Evolutionary conservation across 1,140 invertebrate species (phyloP).

Genomic region (Coboldia fuscipes): DNA sequence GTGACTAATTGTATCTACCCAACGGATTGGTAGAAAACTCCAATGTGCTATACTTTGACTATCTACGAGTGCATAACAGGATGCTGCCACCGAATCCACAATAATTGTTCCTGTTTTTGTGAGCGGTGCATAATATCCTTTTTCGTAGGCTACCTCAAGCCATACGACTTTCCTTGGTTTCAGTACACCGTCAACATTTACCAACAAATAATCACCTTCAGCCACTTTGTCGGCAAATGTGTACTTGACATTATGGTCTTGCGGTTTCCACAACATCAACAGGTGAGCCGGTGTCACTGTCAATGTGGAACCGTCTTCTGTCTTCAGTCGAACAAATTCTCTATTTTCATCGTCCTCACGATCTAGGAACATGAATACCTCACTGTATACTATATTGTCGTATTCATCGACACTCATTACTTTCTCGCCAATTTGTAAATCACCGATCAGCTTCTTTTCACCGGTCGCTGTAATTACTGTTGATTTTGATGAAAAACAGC

Average conservation of each 20-base stretch:
- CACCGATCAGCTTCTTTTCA: constrained; percentile 33
- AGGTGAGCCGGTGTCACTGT: constrained; percentile 74
- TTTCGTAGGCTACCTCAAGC: constrained; percentile 28
- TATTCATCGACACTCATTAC: constrained; percentile 50
- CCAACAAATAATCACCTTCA: constrained; percentile 25
- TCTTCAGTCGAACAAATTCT: constrained; percentile 47
- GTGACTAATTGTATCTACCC: constrained; percentile 25
- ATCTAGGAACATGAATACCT: constrained; percentile 81
- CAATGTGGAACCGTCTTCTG: constrained; percentile 42
- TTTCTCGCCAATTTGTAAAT: constrained; percentile 53
- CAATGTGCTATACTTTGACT: constrained; percentile 68
- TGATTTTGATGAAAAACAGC: constrained; percentile 54
- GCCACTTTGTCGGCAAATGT: constrained; percentile 35
- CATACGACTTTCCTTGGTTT: constrained; percentile 36
- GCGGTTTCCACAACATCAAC: constrained; percentile 25
- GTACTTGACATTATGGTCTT: constrained; percentile 17
- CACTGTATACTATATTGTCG: constrained; percentile 52
- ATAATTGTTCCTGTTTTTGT: constrained; percentile 65
- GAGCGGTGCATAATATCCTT: constrained; percentile 76
- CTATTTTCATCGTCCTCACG: constrained; percentile 38
- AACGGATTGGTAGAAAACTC: constrained; percentile 56
- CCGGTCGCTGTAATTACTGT: constrained; percentile 34
- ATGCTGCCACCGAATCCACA: constrained; percentile 75
- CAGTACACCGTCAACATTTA: constrained; percentile 23
- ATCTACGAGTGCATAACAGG: constrained; percentile 82